Base-by-base conservation (phyloP, 2,888 invertebrate genomes). In the Ernsta delagoae region DNA sequence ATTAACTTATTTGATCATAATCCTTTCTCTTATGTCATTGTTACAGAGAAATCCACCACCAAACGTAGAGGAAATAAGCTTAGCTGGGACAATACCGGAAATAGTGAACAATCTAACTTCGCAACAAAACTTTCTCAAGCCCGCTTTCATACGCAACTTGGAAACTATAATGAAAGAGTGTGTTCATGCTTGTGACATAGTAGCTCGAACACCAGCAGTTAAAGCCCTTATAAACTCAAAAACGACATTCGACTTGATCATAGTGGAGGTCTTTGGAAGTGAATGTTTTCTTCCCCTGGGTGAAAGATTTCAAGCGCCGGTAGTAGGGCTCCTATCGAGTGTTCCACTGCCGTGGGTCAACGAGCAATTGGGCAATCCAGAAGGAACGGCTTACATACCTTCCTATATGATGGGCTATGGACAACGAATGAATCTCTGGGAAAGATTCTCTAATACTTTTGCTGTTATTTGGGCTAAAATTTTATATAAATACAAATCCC, bases 271-370 rank as follows among this genome's bases (percentile, higher is more conserved):
- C 4, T 95, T 95, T 72, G 94, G 94, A 6, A 92, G 93, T 16
- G 94, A 95, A 74, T 95, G 95, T 72, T 94, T 94, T 70, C 84
- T 95, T 34, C 94, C 94, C 0, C 88, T 95, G 16, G 94, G 94
- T 0, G 85, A 89, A 73, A 85, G 89, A 74, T 94, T 94, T 66
- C 86, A 91, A 64, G 92, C 94, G 1, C 95, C 95, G 0, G 87
- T 94, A 0, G 87, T 95, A 1, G 94, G 94, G 0, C 81, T 94
- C 3, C 86, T 94, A 1, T 94, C 94, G 0, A 94, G 94, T 71
- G 90, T 94, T 0, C 89, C 94, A 5, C 79, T 94, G 53, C 94
- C 95, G 0, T 95, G 95, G 95, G 87, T 93, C 5, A 92, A 93
- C 68, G 92, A 93, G 41, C 90, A 94, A 67, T 79, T 95, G 56